Percentiles rank a stretch among this genome's conserved stretches.
Conservation (phyloP, 2,797 vertebrate species). For the Luscinia megarhynchos region DNA sequence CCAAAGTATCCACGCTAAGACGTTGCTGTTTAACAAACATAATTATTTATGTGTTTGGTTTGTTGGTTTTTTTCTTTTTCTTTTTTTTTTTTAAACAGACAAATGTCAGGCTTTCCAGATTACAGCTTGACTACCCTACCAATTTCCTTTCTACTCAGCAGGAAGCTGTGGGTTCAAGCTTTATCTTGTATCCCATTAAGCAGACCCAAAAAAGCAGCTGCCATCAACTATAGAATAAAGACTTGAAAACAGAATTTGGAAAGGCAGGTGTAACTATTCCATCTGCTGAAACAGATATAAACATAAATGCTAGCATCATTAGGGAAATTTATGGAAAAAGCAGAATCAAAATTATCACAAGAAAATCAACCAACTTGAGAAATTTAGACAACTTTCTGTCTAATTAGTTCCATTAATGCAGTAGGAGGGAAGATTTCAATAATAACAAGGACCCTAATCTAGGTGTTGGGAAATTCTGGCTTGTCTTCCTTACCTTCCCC, state of each 20-base stretch:
- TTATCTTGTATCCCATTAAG: not conserved
- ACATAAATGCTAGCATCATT: not conserved
- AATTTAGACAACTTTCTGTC: not conserved
- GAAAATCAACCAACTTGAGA: not conserved
- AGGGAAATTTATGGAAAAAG: not conserved
- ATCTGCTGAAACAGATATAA: not conserved
- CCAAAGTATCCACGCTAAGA: not conserved
- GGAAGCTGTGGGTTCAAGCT: not conserved
- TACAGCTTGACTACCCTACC: not conserved
- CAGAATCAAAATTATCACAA: not conserved
- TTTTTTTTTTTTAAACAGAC: not conserved
- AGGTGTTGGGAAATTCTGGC: not conserved
- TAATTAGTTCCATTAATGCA: not conserved
- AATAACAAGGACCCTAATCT: not conserved
- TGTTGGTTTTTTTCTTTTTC: not conserved
- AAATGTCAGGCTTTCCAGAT: not conserved
- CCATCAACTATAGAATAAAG: not conserved
- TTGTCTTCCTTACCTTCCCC: not conserved
- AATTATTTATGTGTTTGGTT: not conserved
- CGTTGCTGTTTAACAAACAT: not conserved
- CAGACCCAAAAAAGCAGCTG: not conserved
- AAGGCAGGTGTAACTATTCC: not conserved
- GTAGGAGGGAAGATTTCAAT: not conserved
- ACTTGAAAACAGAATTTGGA: not conserved
- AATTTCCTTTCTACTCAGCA: conserved; percentile 11